phyloP scores from a whole-genome alignment of 2,113 vertebrate species.

The Oreocharis arfaki region DNA sequence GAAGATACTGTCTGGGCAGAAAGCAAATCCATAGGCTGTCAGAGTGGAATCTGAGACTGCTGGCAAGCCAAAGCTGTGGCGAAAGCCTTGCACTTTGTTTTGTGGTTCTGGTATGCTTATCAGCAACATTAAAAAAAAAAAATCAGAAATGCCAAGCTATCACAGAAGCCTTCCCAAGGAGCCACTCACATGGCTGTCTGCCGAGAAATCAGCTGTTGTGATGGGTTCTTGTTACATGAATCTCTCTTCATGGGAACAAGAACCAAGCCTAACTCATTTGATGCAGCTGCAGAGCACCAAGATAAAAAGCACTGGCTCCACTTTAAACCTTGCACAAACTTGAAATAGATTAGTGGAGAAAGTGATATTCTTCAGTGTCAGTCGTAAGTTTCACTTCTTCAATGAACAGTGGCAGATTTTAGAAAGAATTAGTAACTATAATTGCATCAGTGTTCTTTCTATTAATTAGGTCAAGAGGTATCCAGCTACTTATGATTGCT shows the following conservation, averaged over 20 bases:
- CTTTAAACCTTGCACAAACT: neutral
- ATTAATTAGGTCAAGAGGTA: neutral
- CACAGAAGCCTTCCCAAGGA: neutral
- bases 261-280: neutral
- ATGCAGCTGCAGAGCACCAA: accelerated
- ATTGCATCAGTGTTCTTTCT: neutral
- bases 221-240: neutral
- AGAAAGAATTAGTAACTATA: neutral
- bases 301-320: neutral
- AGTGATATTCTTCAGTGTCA: neutral
- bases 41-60: neutral
- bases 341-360: neutral
- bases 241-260: neutral
- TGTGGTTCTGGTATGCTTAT: slow-evolving; percentile 17
- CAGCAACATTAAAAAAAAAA: neutral
- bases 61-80: neutral
- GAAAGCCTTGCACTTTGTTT: neutral
- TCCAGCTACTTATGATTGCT: neutral
- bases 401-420: neutral
- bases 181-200: neutral
- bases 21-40: neutral
- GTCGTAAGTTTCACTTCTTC: neutral
- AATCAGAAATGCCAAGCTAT: neutral
- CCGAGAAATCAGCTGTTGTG: neutral
- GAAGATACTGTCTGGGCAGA: neutral